Conservation (phyloP, 2,888 invertebrate genomes). For the Brachyopa scutellaris region DNA sequence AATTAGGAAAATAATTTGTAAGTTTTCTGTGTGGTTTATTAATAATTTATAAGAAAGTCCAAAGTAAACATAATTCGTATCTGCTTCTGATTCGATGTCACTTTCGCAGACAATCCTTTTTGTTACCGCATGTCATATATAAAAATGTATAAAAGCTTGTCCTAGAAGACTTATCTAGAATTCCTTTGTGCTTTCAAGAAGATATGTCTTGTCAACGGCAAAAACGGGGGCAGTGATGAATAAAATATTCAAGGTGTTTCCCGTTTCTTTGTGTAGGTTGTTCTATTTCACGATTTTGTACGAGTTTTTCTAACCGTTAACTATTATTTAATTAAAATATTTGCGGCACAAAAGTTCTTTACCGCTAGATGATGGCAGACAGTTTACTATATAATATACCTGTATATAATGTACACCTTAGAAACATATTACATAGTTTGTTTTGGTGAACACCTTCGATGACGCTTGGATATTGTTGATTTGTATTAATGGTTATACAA, state of each 20-base stretch:
- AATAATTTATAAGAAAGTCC: too few relatives aligned
- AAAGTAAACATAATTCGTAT: slow-evolving; percentile 42
- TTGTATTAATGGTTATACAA: too few relatives aligned
- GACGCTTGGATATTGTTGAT: too few relatives aligned
- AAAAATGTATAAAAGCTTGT: slow-evolving; percentile 47
- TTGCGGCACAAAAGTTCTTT: not conserved
- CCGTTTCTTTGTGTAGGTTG: slow-evolving; percentile 15
- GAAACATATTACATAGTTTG: too few relatives aligned
- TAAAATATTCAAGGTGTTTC: slow-evolving; percentile 59
- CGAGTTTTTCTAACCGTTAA: not conserved
- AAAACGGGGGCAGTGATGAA: slow-evolving; percentile 45
- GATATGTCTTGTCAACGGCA: slow-evolving; percentile 47
- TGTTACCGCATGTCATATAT: slow-evolving; percentile 33
- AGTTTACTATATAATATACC: too few relatives aligned
- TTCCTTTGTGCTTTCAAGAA: slow-evolving; percentile 52
- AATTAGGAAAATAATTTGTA: too few relatives aligned
- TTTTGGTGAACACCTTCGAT: too few relatives aligned
- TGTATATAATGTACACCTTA: not conserved
- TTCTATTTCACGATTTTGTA: slow-evolving; percentile 8
- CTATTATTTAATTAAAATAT: slow-evolving; percentile 6
- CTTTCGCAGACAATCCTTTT: slow-evolving; percentile 36
- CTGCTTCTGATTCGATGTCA: slow-evolving; percentile 30
- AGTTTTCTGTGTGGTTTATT: too few relatives aligned
- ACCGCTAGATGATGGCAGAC: too few relatives aligned
- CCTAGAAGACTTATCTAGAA: slow-evolving; percentile 36